Evolutionary conservation across 92 coral and sea anemone genomes (phyloP).

Genomic region (Montipora capitata): DNA sequence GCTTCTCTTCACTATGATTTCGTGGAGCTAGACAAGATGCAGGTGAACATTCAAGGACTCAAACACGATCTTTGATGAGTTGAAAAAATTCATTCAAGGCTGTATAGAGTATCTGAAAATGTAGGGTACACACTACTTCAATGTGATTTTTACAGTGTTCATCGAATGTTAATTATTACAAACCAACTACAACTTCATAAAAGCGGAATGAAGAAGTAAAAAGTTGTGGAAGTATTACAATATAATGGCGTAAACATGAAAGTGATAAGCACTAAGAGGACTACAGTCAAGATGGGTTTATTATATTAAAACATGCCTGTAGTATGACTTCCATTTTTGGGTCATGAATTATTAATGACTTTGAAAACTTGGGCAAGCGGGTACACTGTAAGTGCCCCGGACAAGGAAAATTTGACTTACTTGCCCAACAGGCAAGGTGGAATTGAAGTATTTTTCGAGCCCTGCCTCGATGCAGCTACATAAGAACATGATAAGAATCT

Average conservation of each 20-base stretch:
- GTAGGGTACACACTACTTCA: too few species aligned
- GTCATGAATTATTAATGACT: conserved; percentile 35
- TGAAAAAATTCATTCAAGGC: too few species aligned
- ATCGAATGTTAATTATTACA: too few species aligned
- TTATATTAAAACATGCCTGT: conserved; percentile 19
- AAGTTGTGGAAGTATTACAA: conserved; percentile 35
- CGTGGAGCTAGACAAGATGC: conserved; percentile 8
- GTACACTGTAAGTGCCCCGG: conserved; percentile 2
- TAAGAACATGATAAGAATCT: too few species aligned
- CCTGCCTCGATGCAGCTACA: too few species aligned
- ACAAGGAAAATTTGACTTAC: conserved; percentile 8
- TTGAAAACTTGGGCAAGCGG: conserved; percentile 1
- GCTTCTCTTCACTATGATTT: background rate
- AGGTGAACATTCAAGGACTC: background rate
- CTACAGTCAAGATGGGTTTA: conserved; percentile 27
- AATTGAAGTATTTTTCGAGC: too few species aligned
- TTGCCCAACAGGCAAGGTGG: background rate
- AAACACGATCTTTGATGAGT: background rate
- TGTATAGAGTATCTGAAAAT: too few species aligned
- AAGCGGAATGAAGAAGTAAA: conserved; percentile 29
- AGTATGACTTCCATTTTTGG: conserved; percentile 8
- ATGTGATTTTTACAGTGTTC: too few species aligned
- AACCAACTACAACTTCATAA: background rate
- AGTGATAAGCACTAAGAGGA: conserved; percentile 45
- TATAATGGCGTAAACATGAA: conserved; percentile 30